phyloP scores from a whole-genome alignment of 2,888 invertebrate genomes.

The Cordylochernes scorpioides region DNA sequence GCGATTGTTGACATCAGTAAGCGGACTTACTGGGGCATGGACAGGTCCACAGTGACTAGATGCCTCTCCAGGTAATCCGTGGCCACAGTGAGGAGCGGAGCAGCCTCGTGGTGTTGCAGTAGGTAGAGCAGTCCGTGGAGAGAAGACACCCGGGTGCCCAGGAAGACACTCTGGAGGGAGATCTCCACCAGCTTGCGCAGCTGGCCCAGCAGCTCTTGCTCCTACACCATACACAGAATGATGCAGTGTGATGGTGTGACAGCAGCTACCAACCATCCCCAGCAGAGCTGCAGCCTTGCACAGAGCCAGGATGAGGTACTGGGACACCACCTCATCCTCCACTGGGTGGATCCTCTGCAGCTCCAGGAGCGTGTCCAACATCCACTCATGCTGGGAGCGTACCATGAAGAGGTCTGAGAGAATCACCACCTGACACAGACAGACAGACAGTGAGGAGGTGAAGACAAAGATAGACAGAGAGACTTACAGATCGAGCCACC shows the following conservation, averaged over 20 bases:
- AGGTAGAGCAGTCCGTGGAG: constrained; percentile 39
- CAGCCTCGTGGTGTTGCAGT: constrained; percentile 28
- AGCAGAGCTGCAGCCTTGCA: constrained; percentile 40
- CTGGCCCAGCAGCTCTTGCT: constrained; percentile 31
- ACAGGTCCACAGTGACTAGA: constrained; percentile 18
- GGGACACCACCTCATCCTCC: constrained; percentile 48
- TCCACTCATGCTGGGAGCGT: constrained; percentile 46
- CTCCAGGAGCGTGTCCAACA: constrained; percentile 40
- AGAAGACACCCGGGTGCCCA: constrained; percentile 33
- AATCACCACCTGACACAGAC: constrained; percentile 27
- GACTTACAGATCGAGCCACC: constrained; percentile 25
- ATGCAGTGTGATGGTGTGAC: too few species aligned
- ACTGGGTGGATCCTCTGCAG: constrained; percentile 34
- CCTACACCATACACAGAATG: too few species aligned
- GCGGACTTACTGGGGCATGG: too few species aligned
- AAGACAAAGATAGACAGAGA: constrained; percentile 1
- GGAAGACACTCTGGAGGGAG: constrained; percentile 33
- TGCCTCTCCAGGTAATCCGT: constrained; percentile 22
- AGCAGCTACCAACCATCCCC: constrained; percentile 24
- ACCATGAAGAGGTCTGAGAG: constrained; percentile 43
- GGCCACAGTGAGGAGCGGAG: constrained; percentile 19
- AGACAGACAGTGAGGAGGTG: not conserved
- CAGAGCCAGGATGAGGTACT: constrained; percentile 36
- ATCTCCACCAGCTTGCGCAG: constrained; percentile 33
- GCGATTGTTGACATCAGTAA: too few species aligned